Conservation (phyloP, 53 echinoderm and acorn worm species). For the Hippasteria phrygiana region DNA sequence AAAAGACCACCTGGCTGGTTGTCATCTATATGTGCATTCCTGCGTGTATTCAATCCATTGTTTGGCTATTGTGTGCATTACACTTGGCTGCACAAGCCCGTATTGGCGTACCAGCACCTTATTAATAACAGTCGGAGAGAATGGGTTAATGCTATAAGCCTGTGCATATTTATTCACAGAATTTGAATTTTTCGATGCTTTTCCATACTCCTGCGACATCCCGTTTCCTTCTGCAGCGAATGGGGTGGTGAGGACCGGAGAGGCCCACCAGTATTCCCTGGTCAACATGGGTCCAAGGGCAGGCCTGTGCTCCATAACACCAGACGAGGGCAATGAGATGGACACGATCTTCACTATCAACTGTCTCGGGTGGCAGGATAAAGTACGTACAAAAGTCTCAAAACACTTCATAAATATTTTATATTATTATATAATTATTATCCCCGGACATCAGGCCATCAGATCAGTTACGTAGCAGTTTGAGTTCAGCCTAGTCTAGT, state of each 20-base stretch:
- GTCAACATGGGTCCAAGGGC: conserved; percentile 83
- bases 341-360: conserved; percentile 78
- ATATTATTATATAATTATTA: neutral
- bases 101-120: too few relatives aligned
- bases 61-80: too few relatives aligned
- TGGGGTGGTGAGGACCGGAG: conserved; percentile 49
- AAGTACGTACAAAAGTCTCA: conserved; percentile 73
- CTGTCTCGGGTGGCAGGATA: conserved; percentile 89
- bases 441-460: too few relatives aligned
- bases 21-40: too few relatives aligned
- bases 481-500: too few relatives aligned
- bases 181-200: neutral
- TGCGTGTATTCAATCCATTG: too few relatives aligned
- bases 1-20: too few relatives aligned
- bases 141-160: too few relatives aligned
- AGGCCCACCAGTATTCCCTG: conserved; percentile 76
- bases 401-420: neutral
- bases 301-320: conserved; percentile 78
- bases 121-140: too few relatives aligned
- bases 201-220: neutral
- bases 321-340: conserved; percentile 78
- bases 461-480: too few relatives aligned
- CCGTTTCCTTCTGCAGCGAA: neutral
- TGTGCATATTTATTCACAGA: too few relatives aligned
- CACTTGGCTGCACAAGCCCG: too few relatives aligned